Evolutionary conservation across 2,113 vertebrate genomes (phyloP).

Genomic region (Sula dactylatra): DNA sequence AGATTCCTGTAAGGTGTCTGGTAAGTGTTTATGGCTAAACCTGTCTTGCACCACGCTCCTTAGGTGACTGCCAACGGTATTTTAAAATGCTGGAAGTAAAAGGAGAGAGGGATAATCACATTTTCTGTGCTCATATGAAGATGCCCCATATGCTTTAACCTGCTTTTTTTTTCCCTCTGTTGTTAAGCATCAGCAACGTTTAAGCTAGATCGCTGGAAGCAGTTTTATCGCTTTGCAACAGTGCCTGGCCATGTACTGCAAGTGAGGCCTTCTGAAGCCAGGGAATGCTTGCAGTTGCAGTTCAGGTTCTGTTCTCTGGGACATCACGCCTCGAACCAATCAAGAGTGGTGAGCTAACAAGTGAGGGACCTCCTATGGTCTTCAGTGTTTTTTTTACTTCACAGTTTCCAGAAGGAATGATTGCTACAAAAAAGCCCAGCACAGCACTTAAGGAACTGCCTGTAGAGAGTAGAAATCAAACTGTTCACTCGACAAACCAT

Average conservation of each 20-base stretch:
- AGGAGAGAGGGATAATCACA: neutral
- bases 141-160: neutral
- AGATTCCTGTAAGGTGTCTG: neutral
- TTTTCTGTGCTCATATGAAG: neutral
- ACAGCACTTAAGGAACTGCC: constrained; percentile 39
- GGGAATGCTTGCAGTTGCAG: constrained; percentile 59
- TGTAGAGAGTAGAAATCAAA: constrained; percentile 46
- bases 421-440: constrained; percentile 15
- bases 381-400: constrained; percentile 42
- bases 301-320: constrained; percentile 54
- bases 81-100: neutral
- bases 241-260: constrained; percentile 54
- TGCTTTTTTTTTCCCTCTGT: neutral
- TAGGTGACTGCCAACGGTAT: neutral
- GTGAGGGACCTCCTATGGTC: constrained; percentile 69
- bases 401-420: constrained; percentile 67
- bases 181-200: neutral
- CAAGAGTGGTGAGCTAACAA: constrained; percentile 54
- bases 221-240: constrained; percentile 80
- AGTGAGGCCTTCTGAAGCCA: constrained; percentile 61
- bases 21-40: neutral
- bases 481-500: neutral
- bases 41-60: neutral
- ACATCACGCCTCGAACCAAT: constrained; percentile 54
- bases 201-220: constrained; percentile 74